These are phyloP conservation scores for Umimayanthus chanpuru DNA, from an alignment of 92 coral and sea anemone genomes.

Conservation along the genomic window DNA sequence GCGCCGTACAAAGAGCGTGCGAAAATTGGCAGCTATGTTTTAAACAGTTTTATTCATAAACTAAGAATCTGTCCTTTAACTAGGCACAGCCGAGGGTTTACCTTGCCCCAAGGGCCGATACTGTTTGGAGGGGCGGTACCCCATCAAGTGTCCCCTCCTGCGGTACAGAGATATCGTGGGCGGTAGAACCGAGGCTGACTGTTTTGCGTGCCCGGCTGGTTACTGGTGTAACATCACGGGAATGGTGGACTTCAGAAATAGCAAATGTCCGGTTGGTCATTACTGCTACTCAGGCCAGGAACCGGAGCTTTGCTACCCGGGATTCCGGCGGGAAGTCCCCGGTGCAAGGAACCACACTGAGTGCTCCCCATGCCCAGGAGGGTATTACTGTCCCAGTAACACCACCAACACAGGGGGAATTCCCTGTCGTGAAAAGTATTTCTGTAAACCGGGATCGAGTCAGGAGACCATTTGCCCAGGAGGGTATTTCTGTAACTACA, in stretches of 20 bases:
- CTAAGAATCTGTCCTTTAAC: neutral
- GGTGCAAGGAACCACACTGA: conserved; percentile 83
- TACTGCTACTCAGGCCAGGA: conserved; percentile 84
- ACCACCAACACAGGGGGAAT: conserved; percentile 79
- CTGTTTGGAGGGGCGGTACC: conserved; percentile 71
- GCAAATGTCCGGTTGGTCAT: conserved; percentile 91
- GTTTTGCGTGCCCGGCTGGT: conserved; percentile 97
- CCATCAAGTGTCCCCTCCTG: conserved; percentile 81
- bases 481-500: conserved; percentile 81
- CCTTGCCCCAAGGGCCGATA: conserved; percentile 90
- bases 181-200: conserved; percentile 77
- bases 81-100: conserved; percentile 78
- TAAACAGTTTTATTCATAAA: no score
- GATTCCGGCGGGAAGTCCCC: conserved; percentile 75
- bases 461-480: conserved; percentile 82
- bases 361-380: conserved; percentile 87
- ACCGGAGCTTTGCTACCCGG: conserved; percentile 86
- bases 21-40: no score
- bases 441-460: conserved; percentile 78
- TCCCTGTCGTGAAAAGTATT: conserved; percentile 78
- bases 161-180: conserved; percentile 87
- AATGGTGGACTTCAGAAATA: conserved; percentile 82
- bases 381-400: conserved; percentile 86
- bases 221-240: conserved; percentile 97
- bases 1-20: no score